Evolutionary conservation across 2,888 invertebrate species (phyloP), one percentile per base, ranked within the genome.

Genomic region (Aethes cnicana): DNA sequence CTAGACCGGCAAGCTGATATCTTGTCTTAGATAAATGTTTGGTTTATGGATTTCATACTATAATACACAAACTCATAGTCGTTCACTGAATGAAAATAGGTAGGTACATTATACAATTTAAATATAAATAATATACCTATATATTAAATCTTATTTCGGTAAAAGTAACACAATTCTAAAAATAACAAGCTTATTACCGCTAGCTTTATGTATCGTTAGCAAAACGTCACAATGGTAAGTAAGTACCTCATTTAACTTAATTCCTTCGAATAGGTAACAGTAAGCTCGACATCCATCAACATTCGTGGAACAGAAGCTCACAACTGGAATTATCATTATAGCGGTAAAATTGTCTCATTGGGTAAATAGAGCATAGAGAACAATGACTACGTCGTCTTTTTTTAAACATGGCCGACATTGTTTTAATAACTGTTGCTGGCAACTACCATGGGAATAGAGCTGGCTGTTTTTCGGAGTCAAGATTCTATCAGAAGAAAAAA

Each of bases 291-390:
- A 52, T 46, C 20, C 46, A 52, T 52, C 25, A 26, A 25, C 46
- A 39, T 52, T 52, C 39, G 46, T 26, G 18, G 52, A 50, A 44
- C 30, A 48, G 37, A 52, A 46, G 46, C 36, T 52, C 39, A 37
- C 37, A 52, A 37, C 37, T 52, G 16, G 46, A 52, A 46, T 52
- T 52, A 52, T 52, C 52, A 52, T 52, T 52, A 33, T 77, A 81
- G 69, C 79, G 77, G 81, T 72, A 65, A 56, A 63, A 57, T 56
- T 42, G 56, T 69, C 63, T 72, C 70, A 73, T 68, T 76, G 69
- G 74, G 76, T 79, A 85, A 85, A 83, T 83, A 72, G 85, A 83
- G 77, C 85, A 76, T 55, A 67, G 71, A 79, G 81, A 83, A 86
- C 85, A 85, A 84, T 84, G 83, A 81, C 37, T 74, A 75, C 77